Percentiles rank a stretch among this genome's conserved stretches.
Conservation (phyloP, 2,113 vertebrate genomes). For the Tetraodon nigroviridis region DNA sequence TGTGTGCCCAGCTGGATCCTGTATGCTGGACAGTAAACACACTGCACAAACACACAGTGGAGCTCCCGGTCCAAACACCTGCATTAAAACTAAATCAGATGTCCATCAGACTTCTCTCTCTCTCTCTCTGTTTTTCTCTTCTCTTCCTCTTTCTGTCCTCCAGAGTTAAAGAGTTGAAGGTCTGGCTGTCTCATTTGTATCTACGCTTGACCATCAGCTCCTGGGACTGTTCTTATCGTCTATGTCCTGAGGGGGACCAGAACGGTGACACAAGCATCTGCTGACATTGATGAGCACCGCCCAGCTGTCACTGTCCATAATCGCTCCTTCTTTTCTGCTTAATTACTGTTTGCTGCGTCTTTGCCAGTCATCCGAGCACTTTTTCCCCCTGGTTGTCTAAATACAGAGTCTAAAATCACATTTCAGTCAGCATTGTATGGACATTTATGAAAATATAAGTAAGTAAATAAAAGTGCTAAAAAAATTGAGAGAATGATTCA, state of each 20-base stretch:
- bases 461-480: no score
- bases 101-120: constrained; percentile 3
- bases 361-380: constrained; percentile 1
- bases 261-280: constrained; percentile 40
- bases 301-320: constrained; percentile 42
- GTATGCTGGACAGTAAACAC: constrained; percentile 9
- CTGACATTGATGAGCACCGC: constrained; percentile 36
- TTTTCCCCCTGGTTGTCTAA: neutral
- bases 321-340: constrained; percentile 11
- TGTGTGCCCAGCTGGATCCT: constrained; percentile 6
- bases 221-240: constrained; percentile 24
- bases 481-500: no score
- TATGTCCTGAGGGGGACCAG: constrained; percentile 40
- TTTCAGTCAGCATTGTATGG: constrained; percentile 4
- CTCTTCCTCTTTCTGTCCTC: constrained; percentile 22
- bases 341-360: constrained; percentile 4
- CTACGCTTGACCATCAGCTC: constrained; percentile 23
- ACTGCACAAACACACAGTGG: neutral
- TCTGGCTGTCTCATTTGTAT: no score
- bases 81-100: constrained; percentile 2
- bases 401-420: neutral
- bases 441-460: no score
- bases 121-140: constrained; percentile 14
- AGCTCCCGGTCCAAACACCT: constrained; percentile 1
- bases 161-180: constrained; percentile 26